phyloP scores from a whole-genome alignment of 2,113 vertebrate genomes.

The Cebus imitator region DNA sequence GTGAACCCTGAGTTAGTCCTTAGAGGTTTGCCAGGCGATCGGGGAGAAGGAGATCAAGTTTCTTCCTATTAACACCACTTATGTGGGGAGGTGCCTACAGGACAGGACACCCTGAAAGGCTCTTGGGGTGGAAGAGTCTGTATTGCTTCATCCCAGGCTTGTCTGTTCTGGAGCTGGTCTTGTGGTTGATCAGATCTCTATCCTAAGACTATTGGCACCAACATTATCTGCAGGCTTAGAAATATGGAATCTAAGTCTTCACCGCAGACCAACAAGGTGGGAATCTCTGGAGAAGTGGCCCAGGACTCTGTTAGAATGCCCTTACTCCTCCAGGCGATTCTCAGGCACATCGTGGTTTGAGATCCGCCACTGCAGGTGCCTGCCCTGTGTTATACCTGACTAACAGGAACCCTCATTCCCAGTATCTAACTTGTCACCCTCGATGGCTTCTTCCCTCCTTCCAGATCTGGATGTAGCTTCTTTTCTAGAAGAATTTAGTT shows the following conservation, averaged over 20 bases:
- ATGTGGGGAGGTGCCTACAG: not conserved
- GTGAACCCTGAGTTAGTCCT: not conserved
- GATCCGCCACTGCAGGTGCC: not conserved
- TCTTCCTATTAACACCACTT: not conserved
- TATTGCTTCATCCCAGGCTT: not conserved
- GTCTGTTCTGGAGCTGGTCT: not conserved
- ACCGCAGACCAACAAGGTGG: not conserved
- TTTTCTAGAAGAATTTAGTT: not conserved
- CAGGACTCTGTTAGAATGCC: not conserved
- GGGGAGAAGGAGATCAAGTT: not conserved
- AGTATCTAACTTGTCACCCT: not conserved
- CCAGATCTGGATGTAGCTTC: not conserved
- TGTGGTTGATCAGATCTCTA: not conserved
- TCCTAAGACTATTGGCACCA: rapidly evolving
- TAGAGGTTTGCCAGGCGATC: not conserved
- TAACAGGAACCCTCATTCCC: too few relatives aligned
- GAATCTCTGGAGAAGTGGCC: not conserved
- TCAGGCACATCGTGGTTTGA: not conserved
- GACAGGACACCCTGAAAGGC: not conserved
- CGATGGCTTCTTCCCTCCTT: not conserved
- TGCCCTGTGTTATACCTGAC: not conserved
- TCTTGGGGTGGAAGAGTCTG: not conserved
- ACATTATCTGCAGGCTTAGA: not conserved
- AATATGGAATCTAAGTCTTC: not conserved
- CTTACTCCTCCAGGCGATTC: too few relatives aligned